phyloP scores from a whole-genome alignment of 2,797 vertebrate genomes.

The Pseudomugil gertrudae region DNA sequence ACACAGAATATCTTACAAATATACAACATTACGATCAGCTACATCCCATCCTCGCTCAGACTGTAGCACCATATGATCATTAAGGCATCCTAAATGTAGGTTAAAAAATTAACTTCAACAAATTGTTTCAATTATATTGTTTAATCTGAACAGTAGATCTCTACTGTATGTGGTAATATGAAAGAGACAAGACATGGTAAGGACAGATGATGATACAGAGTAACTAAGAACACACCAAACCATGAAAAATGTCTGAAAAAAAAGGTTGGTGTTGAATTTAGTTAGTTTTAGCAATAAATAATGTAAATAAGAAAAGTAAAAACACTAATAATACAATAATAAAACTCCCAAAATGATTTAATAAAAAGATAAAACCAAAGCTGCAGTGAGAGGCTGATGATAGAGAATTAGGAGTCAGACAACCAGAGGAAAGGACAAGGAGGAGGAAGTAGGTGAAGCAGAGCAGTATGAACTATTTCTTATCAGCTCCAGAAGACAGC shows the following conservation, averaged over 20 bases:
- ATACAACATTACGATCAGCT: constrained; percentile 4
- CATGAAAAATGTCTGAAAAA: too few species aligned
- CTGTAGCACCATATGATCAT: not conserved
- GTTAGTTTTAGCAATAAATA: too few species aligned
- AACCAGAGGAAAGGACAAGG: constrained; percentile 33
- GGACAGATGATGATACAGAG: constrained; percentile 4
- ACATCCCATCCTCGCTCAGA: constrained; percentile 3
- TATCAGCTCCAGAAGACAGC: constrained; percentile 23
- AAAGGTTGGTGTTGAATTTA: not conserved
- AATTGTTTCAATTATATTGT: not conserved
- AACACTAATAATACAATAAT: not conserved
- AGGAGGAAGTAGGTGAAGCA: constrained; percentile 20
- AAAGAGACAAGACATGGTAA: constrained; percentile 30
- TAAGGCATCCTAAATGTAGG: not conserved
- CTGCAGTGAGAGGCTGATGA: constrained; percentile 13
- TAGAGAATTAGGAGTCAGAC: constrained; percentile 7
- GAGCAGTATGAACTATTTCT: constrained; percentile 32
- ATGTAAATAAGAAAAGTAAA: not conserved
- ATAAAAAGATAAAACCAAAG: too few species aligned
- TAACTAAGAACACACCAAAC: not conserved
- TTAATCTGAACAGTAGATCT: constrained; percentile 17
- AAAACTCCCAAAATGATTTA: too few species aligned
- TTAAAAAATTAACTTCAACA: not conserved
- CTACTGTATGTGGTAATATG: constrained; percentile 17
- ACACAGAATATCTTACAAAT: constrained; percentile 24